These are phyloP conservation scores for Propithecus deckenii DNA, from an alignment of 2,797 vertebrate genomes.

Conservation along the genomic window DNA sequence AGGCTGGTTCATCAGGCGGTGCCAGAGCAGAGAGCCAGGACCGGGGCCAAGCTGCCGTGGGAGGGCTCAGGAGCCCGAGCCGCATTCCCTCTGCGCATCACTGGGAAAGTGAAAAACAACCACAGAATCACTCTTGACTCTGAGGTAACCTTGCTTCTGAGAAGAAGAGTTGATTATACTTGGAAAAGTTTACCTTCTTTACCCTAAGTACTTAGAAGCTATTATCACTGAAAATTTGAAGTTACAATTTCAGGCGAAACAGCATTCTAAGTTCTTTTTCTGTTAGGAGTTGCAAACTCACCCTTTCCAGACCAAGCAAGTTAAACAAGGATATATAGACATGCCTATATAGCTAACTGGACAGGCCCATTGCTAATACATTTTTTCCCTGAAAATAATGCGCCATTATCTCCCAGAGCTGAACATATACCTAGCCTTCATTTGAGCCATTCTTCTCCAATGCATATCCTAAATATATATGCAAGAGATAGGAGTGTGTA, in stretches of 20 bases:
- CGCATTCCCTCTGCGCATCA: fast-evolving
- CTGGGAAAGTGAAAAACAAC: neutral
- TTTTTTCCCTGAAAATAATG: neutral
- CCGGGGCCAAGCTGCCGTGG: fast-evolving
- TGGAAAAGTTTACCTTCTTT: neutral
- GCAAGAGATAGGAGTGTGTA: neutral
- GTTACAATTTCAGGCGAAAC: neutral
- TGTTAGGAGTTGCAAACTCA: neutral
- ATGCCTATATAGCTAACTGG: neutral
- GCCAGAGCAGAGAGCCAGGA: neutral
- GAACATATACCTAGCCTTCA: neutral
- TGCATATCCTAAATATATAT: neutral
- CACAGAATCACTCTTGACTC: neutral
- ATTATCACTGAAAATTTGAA: neutral
- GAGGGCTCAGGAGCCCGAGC: fast-evolving
- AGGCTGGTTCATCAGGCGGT: neutral
- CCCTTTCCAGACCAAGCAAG: neutral
- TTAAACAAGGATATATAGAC: neutral
- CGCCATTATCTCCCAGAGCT: neutral
- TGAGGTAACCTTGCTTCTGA: conserved; percentile 33
- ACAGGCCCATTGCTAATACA: neutral
- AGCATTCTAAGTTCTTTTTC: neutral
- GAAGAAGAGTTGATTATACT: neutral
- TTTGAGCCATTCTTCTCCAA: neutral
- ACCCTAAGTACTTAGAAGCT: neutral